phyloP scores from a whole-genome alignment of 2,113 vertebrate genomes.

The Accipiter virgatus region DNA sequence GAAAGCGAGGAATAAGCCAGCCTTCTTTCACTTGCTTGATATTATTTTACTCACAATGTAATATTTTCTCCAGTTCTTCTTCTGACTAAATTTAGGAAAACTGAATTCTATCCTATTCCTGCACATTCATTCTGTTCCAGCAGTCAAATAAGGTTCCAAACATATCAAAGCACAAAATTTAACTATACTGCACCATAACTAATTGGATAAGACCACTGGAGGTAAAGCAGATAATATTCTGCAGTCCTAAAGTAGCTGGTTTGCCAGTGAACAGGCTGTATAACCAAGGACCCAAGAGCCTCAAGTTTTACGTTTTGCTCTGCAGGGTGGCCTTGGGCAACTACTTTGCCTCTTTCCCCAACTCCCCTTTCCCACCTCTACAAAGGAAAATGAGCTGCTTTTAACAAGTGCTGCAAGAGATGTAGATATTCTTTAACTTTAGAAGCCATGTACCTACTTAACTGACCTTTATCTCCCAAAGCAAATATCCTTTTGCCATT shows the following conservation, averaged over 20 bases:
- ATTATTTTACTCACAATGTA: background rate
- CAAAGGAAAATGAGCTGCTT: background rate
- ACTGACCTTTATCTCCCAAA: background rate
- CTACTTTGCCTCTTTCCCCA: background rate
- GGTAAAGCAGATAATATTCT: background rate
- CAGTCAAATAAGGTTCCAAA: background rate
- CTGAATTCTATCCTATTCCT: background rate
- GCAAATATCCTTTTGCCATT: background rate
- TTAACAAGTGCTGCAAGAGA: background rate
- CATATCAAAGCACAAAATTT: background rate
- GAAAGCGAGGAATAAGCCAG: background rate
- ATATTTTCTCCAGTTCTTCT: background rate
- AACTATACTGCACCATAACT: background rate
- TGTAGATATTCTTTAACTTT: background rate
- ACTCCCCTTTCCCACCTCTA: background rate
- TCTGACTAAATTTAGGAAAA: background rate
- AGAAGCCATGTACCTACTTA: background rate
- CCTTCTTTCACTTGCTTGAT: background rate
- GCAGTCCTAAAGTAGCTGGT: background rate
- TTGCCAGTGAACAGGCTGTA: background rate
- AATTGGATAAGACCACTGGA: background rate
- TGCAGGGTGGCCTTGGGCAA: background rate
- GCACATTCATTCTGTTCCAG: background rate
- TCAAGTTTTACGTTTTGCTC: background rate
- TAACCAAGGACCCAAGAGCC: background rate